Evolutionary conservation across 2,113 vertebrate species (phyloP), one percentile per base, ranked within the genome.

Genomic region (Alligator sinensis): DNA sequence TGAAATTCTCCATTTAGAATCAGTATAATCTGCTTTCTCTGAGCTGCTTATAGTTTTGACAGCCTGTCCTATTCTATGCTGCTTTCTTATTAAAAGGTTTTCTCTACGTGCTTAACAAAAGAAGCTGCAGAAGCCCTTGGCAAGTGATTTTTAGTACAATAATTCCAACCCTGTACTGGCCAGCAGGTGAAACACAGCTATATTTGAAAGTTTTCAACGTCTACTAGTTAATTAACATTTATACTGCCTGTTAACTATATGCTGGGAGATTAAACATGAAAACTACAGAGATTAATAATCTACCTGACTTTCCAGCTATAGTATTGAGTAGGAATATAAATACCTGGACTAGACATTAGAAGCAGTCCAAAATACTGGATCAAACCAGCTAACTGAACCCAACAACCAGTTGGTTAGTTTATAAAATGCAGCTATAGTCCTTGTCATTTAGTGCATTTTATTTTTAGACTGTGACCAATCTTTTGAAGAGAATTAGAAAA

Each of bases 261-360:
- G 22, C 3, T 55, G 22, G 88, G 54, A 62, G 28, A 57, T 4
- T 47, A 47, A 3, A 11, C 82, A n/a, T 25, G 54, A 16, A 58
- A 58, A 34, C 61, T 57, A 59, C 1, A 70, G 28, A 90, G 15
- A 2, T 58, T 2, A 22, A 47, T 47, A 79, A 24, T 24, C n/a
- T 60, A 11, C 2, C 13, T 2, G 3, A 16, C 9, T 1, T 28
- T 30, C 34, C 25, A 62, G 1, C 19, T 19, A 28, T 25, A 54
- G 2, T 3, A 34, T 70, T 22, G 76, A 47, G 6, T 19, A 18
- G 16, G n/a, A 60, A 16, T 87, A 28, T 25, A 0, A 0, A 7
- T 2, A 76, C 27, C 58, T 80, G 14, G 22, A 5, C 17, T 81
- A 55, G 54, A 25, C 0, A 1, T 5, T 47, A 68, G 57, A 12